A percentile compares a stretch with the other conserved stretches of the same genome.
Conservation (phyloP, 2,113 vertebrate genomes). For the Sylvietta virens region DNA sequence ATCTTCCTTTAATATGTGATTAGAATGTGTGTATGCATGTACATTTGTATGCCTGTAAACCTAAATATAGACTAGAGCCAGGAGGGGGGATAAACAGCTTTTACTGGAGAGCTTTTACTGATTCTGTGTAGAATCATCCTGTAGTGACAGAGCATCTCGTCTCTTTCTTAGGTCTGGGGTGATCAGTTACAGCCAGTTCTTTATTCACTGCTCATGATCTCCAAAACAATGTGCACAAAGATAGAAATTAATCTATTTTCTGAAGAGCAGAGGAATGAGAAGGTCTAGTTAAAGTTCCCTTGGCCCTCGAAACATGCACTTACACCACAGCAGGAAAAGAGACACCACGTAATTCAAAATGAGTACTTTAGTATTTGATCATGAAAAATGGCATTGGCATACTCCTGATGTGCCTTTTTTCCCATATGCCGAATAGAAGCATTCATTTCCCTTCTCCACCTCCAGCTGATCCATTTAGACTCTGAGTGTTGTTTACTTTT, state of each 20-base stretch:
- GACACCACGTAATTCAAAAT: background rate
- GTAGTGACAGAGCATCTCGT: background rate
- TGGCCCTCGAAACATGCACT: background rate
- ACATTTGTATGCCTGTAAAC: background rate
- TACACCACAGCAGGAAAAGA: background rate
- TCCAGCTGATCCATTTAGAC: constrained; percentile 19
- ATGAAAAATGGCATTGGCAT: background rate
- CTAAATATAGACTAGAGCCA: background rate
- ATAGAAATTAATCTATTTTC: background rate
- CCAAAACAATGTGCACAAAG: background rate
- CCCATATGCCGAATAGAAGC: background rate
- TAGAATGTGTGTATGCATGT: background rate
- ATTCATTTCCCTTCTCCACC: background rate
- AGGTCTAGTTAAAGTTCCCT: background rate
- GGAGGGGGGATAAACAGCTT: background rate
- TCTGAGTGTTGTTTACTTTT: constrained; percentile 13
- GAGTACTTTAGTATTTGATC: background rate
- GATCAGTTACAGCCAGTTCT: background rate
- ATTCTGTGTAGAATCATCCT: background rate
- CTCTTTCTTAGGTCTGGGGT: background rate
- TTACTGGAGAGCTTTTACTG: background rate
- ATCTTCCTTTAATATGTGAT: background rate
- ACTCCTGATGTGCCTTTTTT: background rate
- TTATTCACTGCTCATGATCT: background rate
- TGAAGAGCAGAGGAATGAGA: background rate